phyloP scores from a whole-genome alignment of 2,797 vertebrate species.

The Eupleurogrammus muticus region DNA sequence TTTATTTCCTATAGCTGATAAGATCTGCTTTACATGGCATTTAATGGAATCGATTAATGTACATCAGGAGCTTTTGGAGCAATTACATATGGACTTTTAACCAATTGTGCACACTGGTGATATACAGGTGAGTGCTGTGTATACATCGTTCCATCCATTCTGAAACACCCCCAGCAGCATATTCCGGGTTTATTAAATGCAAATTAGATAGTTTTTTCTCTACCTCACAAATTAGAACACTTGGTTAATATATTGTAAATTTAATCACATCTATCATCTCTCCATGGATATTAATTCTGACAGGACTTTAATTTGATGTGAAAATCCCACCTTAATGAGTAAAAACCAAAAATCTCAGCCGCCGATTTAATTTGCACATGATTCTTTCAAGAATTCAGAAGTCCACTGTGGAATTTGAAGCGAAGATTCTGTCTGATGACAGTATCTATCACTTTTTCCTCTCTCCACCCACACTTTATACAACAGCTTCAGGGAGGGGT shows the following conservation, averaged over 20 bases:
- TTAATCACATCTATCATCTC: conserved; percentile 42
- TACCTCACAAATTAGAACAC: conserved; percentile 32
- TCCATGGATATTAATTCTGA: conserved; percentile 35
- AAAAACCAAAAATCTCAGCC: background rate
- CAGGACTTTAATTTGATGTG: conserved; percentile 22
- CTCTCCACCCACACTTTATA: conserved; percentile 11
- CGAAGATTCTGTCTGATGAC: background rate
- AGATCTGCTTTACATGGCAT: conserved; percentile 35
- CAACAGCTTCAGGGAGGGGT: conserved; percentile 12
- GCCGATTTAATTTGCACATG: conserved; percentile 12
- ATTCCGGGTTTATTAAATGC: conserved; percentile 24
- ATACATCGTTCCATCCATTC: conserved; percentile 4
- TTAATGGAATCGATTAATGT: conserved; percentile 43
- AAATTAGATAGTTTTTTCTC: conserved; percentile 26
- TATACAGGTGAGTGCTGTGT: background rate
- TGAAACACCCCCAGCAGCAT: background rate
- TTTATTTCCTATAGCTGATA: conserved; percentile 40
- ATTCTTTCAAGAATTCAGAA: background rate
- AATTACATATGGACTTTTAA: conserved; percentile 12
- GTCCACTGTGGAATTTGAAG: background rate
- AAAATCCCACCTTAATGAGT: conserved; percentile 3
- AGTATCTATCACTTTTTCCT: background rate
- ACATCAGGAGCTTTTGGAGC: conserved; percentile 13
- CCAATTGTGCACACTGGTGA: background rate
- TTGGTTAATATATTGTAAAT: conserved; percentile 43